phyloP scores from a whole-genome alignment of 2,113 vertebrate genomes.

The Eclectus roratus region DNA sequence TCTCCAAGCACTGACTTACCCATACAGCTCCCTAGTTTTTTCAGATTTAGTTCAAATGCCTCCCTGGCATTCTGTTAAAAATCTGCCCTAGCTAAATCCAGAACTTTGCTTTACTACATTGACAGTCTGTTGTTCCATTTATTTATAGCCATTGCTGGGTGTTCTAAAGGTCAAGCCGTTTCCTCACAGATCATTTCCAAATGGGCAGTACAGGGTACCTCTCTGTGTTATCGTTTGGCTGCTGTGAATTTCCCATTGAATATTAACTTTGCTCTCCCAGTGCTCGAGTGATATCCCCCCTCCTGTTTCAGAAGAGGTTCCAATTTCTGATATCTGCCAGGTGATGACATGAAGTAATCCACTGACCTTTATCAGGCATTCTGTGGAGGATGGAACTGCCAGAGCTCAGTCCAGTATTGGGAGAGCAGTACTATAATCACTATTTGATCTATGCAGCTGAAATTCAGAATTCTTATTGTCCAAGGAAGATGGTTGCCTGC shows the following conservation, averaged over 20 bases:
- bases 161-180: conserved; percentile 46
- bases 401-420: background rate
- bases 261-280: background rate
- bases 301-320: conserved; percentile 21
- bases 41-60: background rate
- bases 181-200: conserved; percentile 49
- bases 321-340: conserved; percentile 41
- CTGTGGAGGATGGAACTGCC: background rate
- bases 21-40: background rate
- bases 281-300: background rate
- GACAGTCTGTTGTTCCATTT: conserved; percentile 44
- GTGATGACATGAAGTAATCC: conserved; percentile 57
- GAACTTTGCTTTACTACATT: conserved; percentile 34
- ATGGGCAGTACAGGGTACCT: conserved; percentile 22
- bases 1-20: background rate
- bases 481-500: conserved; percentile 22
- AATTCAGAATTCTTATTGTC: conserved; percentile 39
- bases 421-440: conserved; percentile 36
- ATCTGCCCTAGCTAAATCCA: background rate
- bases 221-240: conserved; percentile 23
- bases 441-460: conserved; percentile 45
- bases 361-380: conserved; percentile 46
- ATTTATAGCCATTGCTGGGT: conserved; percentile 59
- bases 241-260: conserved; percentile 13
- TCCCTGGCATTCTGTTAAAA: conserved; percentile 7